A percentile compares a stretch with the other conserved stretches of the same genome.
Evolutionary conservation across 2,888 invertebrate species (phyloP).

Genomic region (Nemapogon koenigi): DNA sequence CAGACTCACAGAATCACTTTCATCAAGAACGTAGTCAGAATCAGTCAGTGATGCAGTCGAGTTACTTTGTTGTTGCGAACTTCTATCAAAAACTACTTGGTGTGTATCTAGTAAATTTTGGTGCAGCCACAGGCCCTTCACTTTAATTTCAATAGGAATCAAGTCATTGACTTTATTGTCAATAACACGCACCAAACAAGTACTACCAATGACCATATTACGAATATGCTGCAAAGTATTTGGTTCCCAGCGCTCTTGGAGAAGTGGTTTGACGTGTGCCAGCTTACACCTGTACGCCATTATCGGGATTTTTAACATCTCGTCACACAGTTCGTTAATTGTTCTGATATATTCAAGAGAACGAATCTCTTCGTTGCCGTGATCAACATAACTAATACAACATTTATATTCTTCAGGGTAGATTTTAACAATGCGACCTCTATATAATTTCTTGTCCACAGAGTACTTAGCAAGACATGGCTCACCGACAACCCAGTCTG

Average conservation of each 20-base stretch:
- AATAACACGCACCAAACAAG: slow-evolving; percentile 53
- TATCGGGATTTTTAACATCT: slow-evolving; percentile 70
- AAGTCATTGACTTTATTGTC: slow-evolving; percentile 34
- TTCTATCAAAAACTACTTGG: slow-evolving; percentile 41
- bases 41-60: too few relatives aligned
- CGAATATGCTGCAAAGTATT: slow-evolving; percentile 69
- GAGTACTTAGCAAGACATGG: slow-evolving; percentile 74
- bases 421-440: slow-evolving; percentile 43
- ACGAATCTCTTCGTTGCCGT: slow-evolving; percentile 78
- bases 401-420: background rate
- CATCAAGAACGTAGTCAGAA: too few relatives aligned
- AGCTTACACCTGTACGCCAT: slow-evolving; percentile 70
- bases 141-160: slow-evolving; percentile 38
- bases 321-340: background rate
- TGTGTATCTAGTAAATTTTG: slow-evolving; percentile 53
- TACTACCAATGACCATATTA: too few relatives aligned
- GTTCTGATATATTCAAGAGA: slow-evolving; percentile 34
- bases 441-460: slow-evolving; percentile 71
- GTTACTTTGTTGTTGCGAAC: too few relatives aligned
- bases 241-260: slow-evolving; percentile 45
- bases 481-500: slow-evolving; percentile 49
- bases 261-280: slow-evolving; percentile 33
- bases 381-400: slow-evolving; percentile 72
- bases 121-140: slow-evolving; percentile 41
- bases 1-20: too few relatives aligned